These are phyloP conservation scores for Bombyx huttoni DNA, from an alignment of 2,888 invertebrate species.

Conservation along the genomic window DNA sequence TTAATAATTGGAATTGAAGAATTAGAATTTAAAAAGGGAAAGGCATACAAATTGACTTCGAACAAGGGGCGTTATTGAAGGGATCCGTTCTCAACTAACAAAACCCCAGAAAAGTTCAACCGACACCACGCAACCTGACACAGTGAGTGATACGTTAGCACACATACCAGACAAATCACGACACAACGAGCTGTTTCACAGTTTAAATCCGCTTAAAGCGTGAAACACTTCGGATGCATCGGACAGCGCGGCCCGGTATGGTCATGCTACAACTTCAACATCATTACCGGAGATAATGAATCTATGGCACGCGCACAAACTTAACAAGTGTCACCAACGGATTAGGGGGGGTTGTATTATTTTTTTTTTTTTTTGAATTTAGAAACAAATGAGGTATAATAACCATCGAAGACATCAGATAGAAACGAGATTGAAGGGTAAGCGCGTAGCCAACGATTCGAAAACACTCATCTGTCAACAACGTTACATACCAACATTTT, in stretches of 20 bases:
- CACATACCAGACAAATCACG: not conserved
- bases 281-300: not conserved
- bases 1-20: too few species aligned
- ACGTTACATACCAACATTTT: not conserved
- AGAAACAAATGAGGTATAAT: not conserved
- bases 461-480: not conserved
- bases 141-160: not conserved
- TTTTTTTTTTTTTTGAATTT: not conserved
- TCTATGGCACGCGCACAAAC: not conserved
- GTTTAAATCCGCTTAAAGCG: not conserved
- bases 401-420: not conserved
- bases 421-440: not conserved
- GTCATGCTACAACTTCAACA: not conserved
- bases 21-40: too few species aligned
- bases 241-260: not conserved
- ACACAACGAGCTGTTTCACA: not conserved
- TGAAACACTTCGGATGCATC: not conserved
- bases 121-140: too few species aligned
- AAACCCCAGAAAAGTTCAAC: too few species aligned
- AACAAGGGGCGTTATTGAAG: too few species aligned
- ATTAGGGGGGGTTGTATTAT: not conserved
- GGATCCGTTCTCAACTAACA: too few species aligned
- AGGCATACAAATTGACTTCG: too few species aligned
- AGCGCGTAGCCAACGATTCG: not conserved
- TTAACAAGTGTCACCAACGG: not conserved